phyloP scores from a whole-genome alignment of 2,888 invertebrate genomes.

The Heliconius sara region DNA sequence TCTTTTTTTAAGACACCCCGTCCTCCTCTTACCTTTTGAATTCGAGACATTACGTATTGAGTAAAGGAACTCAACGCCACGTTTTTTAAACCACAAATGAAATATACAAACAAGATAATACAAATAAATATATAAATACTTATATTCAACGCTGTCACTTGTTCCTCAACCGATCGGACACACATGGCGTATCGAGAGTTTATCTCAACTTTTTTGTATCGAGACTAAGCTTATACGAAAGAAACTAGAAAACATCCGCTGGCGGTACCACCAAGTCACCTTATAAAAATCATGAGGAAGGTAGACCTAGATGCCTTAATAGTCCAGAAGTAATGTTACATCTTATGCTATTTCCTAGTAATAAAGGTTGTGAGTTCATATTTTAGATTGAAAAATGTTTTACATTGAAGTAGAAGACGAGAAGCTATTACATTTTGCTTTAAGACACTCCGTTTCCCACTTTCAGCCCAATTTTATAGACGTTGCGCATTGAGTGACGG shows the following conservation, averaged over 20 bases:
- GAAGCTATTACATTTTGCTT: too few relatives aligned
- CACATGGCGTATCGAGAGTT: constrained; percentile 44
- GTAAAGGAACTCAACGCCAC: too few relatives aligned
- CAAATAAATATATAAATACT: neutral
- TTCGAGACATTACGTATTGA: too few relatives aligned
- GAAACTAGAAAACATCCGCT: constrained; percentile 28
- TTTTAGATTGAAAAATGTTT: neutral
- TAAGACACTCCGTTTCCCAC: too few relatives aligned
- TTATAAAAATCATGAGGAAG: neutral
- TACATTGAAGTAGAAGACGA: too few relatives aligned
- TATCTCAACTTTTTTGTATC: constrained; percentile 32
- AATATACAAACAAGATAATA: neutral
- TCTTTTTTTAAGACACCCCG: too few relatives aligned
- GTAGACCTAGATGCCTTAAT: neutral
- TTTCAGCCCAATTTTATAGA: too few relatives aligned
- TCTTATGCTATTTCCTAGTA: neutral
- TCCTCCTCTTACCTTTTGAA: too few relatives aligned
- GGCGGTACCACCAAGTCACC: constrained; percentile 18
- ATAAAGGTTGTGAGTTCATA: neutral
- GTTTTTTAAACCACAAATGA: too few relatives aligned
- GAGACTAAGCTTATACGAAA: constrained; percentile 23
- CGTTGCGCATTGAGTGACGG: too few relatives aligned
- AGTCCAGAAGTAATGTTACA: neutral
- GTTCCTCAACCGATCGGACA: constrained; percentile 22
- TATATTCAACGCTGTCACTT: constrained; percentile 5